These are phyloP conservation scores for Tragelaphus buxtoni DNA, from an alignment of 2,113 vertebrate genomes.

Conservation along the genomic window DNA sequence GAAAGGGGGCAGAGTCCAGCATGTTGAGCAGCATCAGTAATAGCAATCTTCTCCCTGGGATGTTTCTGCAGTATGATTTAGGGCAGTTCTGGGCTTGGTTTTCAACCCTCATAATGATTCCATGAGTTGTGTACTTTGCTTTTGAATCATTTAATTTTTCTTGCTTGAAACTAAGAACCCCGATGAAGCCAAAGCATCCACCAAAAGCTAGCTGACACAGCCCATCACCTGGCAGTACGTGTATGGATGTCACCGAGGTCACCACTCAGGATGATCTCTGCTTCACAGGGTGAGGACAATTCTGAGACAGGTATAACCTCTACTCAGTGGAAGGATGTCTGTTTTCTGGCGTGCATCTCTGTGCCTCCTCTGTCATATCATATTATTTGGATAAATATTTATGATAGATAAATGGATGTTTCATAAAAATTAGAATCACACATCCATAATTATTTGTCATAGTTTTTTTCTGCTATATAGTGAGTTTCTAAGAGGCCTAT, in stretches of 20 bases:
- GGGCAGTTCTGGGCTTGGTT: constrained; percentile 1
- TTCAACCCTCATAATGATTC: not conserved
- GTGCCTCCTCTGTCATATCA: not conserved
- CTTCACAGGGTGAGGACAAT: not conserved
- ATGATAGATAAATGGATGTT: not conserved
- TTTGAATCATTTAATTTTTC: not conserved
- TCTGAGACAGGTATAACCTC: not conserved
- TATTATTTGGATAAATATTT: not conserved
- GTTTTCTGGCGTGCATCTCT: not conserved
- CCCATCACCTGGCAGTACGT: not conserved
- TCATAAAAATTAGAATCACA: not conserved
- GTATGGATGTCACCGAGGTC: not conserved
- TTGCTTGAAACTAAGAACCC: constrained; percentile 23
- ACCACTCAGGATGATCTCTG: not conserved
- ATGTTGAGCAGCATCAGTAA: not conserved
- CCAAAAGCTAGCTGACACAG: not conserved
- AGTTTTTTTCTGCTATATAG: not conserved
- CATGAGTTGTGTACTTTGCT: not conserved
- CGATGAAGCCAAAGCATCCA: not conserved
- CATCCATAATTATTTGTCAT: constrained; percentile 1
- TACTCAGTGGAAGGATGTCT: not conserved
- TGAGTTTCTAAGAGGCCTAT: not conserved
- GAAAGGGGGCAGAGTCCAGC: not conserved
- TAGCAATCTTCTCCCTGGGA: not conserved
- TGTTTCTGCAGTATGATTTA: not conserved